These are phyloP conservation scores for Oncopodura yosiiana DNA, from an alignment of 1,140 invertebrate genomes.

Conservation along the genomic window DNA sequence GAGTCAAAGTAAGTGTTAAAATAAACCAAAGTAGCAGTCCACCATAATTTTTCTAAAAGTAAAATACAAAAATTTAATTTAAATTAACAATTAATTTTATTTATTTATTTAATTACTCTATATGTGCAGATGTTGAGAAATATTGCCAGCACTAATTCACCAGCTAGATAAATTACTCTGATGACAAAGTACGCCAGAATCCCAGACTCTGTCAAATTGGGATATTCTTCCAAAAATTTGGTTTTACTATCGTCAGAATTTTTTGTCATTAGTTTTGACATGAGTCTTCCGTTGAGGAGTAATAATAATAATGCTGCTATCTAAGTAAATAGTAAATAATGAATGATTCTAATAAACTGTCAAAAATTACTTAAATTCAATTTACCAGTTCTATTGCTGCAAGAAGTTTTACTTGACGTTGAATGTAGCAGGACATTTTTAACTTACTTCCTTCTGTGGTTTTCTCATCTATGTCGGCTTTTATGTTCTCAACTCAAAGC, in stretches of 20 bases:
- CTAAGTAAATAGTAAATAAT: too few relatives aligned
- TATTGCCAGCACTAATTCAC: conserved; percentile 18
- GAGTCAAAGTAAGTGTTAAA: conserved; percentile 8
- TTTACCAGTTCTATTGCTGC: conserved; percentile 13
- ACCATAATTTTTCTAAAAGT: conserved; percentile 7
- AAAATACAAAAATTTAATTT: background rate
- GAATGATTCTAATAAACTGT: background rate
- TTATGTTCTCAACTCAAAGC: too few relatives aligned
- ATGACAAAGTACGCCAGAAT: conserved; percentile 10
- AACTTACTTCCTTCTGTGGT: background rate
- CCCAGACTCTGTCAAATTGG: conserved; percentile 13
- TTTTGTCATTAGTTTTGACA: too few relatives aligned
- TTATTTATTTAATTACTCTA: background rate
- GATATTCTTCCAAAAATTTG: too few relatives aligned
- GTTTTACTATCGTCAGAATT: too few relatives aligned
- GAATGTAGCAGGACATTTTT: conserved; percentile 14
- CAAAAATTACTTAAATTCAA: background rate
- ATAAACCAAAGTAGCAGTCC: conserved; percentile 20
- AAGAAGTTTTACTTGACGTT: conserved; percentile 19
- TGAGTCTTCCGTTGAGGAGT: too few relatives aligned
- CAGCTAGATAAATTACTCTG: conserved; percentile 13
- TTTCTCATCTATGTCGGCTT: too few relatives aligned
- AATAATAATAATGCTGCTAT: too few relatives aligned
- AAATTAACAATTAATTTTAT: background rate
- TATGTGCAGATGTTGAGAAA: conserved; percentile 9